Conservation (phyloP, 2,113 vertebrate species). For the Ursus arctos region DNA sequence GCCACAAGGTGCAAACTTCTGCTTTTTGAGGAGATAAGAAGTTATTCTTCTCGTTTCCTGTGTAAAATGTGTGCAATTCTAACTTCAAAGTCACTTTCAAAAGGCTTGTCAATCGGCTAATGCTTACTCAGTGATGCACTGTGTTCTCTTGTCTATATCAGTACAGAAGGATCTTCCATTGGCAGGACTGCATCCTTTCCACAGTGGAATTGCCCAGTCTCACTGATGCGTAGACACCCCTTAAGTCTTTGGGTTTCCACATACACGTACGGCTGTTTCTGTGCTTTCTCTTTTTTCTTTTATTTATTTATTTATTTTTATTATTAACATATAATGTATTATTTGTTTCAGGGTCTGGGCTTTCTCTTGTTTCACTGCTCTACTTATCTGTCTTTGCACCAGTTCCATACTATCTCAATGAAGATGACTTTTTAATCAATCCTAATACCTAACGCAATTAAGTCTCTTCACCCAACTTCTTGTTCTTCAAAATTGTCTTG, state of each 20-base stretch:
- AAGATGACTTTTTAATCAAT: not conserved
- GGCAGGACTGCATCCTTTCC: not conserved
- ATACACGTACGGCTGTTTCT: not conserved
- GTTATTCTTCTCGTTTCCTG: not conserved
- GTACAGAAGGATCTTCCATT: not conserved
- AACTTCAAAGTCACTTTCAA: not conserved
- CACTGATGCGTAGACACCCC: not conserved
- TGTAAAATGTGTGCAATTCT: not conserved
- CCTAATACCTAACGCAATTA: not conserved
- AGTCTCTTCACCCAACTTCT: not conserved
- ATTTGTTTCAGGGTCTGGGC: not conserved
- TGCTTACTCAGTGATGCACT: not conserved
- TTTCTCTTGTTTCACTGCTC: not conserved
- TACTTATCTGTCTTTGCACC: not conserved
- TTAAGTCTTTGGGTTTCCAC: not conserved
- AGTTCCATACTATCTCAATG: not conserved
- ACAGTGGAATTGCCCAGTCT: not conserved
- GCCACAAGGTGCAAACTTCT: not conserved
- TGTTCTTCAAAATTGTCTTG: not conserved
- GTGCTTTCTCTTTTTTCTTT: no score
- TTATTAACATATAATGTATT: no score
- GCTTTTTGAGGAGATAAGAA: not conserved
- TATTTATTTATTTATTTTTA: no score
- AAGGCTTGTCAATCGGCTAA: not conserved
- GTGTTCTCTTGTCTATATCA: not conserved